A percentile compares a stretch with the other conserved stretches of the same genome.
Evolutionary conservation across 1,140 invertebrate genomes (phyloP).

Genomic region (Linepithema humile): DNA sequence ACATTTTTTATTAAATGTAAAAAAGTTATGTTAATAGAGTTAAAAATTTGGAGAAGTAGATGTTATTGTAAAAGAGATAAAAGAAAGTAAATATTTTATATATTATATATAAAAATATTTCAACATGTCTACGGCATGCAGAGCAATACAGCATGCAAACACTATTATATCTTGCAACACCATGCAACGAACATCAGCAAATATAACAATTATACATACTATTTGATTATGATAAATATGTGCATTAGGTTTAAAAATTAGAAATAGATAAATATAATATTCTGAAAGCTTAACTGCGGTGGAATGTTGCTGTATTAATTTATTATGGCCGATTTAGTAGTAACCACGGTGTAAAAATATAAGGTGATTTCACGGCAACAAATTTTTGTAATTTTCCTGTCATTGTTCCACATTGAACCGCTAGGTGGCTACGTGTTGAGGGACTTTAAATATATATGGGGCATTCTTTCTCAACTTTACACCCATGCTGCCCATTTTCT

Average conservation of each 20-base stretch:
- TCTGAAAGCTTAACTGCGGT: not conserved
- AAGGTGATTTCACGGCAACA: too few species aligned
- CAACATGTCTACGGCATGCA: conserved; percentile 1
- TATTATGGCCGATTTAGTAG: conserved; percentile 8
- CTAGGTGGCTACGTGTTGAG: too few species aligned
- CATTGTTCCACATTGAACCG: too few species aligned
- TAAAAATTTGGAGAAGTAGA: not conserved
- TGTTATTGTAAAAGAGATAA: too few species aligned
- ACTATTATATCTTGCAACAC: conserved; percentile 11
- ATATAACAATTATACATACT: not conserved
- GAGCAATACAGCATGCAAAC: too few species aligned
- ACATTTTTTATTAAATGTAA: not conserved
- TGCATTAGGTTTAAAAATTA: too few species aligned
- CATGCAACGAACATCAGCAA: not conserved
- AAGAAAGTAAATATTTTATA: not conserved
- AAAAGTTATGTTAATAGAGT: conserved; percentile 4
- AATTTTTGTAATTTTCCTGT: too few species aligned
- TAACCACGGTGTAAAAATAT: too few species aligned
- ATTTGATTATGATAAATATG: too few species aligned
- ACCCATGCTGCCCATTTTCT: too few species aligned
- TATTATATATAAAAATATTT: not conserved
- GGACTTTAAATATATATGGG: too few species aligned
- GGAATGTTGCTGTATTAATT: conserved; percentile 28
- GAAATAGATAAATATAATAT: conserved; percentile 2
- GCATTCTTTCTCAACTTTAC: too few species aligned